Base-by-base conservation (phyloP, 2,113 vertebrate species). In the Corynorhinus townsendii region DNA sequence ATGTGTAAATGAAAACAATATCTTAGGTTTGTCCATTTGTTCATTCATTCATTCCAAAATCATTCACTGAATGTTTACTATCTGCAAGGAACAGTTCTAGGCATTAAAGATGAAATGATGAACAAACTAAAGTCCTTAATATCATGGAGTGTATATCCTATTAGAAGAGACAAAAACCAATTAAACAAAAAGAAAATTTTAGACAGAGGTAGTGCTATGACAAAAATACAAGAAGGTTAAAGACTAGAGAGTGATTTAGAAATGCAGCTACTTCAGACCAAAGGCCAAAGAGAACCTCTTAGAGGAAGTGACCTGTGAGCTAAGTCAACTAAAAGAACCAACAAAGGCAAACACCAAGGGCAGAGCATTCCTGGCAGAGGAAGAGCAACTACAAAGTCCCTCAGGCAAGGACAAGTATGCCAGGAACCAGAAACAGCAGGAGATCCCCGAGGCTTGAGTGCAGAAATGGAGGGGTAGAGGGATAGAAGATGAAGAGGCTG, bases 21-120 rank as follows among this genome's bases (percentile, higher is more conserved):
- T 45, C 40, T 90, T 35, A 73, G 38, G 12, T 90, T 86, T 64
- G 33, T 85, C 86, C 56, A 71, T 89, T 56, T 94, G 66, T 64
- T 84, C 76, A 76, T 35, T 91, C 47, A 87, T 33, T 94, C 71
- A 75, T 69, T 86, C 22, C 24, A 40, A 96, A 96, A 81, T 79
- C 52, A 93, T 71, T 81, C 56, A n/a, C 2, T 80, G 56, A 93
- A 91, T 62, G 62, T 52, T 86, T 72, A 94, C 64, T 80, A 75
- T 17, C 81, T 47, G 11, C 17, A 92, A 94, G 52, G 40, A 84
- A 77, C 4, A 91, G n/a, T 40, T 92, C 40, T 79, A 73, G 68
- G 54, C 47, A 81, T 79, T 45, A 82, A 33, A 80, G 69, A 73
- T 26, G 89, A 62, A 96, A 83, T 19, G n/a, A 92, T 68, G 69